These are phyloP conservation scores for Limnephilus marmoratus DNA, from an alignment of 2,888 invertebrate species.

Conservation along the genomic window DNA sequence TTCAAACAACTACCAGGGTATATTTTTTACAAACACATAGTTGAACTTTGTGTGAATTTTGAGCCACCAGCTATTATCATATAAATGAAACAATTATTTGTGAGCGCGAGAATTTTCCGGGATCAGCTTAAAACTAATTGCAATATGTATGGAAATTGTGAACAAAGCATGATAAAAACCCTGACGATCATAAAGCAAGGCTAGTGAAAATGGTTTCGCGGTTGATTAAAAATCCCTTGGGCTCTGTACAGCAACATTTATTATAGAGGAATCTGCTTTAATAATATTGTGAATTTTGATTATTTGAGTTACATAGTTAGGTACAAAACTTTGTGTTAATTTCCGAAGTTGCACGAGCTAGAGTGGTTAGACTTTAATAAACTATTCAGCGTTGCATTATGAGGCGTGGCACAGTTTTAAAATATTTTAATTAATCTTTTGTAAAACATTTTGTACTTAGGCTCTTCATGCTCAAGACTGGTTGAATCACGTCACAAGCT, in stretches of 20 bases:
- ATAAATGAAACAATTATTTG: conserved; percentile 28
- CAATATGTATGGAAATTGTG: background rate
- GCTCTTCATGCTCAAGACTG: no score
- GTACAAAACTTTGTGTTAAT: background rate
- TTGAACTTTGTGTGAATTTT: background rate
- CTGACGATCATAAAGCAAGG: background rate
- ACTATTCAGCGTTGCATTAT: background rate
- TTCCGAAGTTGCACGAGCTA: background rate
- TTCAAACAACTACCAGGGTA: background rate
- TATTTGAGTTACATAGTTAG: background rate
- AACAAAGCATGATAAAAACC: background rate
- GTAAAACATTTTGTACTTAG: no score
- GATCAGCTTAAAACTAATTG: conserved; percentile 13
- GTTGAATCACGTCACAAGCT: no score
- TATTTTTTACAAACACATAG: background rate
- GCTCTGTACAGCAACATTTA: background rate
- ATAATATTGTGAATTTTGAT: background rate
- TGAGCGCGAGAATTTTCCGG: background rate
- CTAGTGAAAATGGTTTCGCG: background rate
- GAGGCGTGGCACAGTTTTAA: background rate
- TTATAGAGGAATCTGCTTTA: background rate
- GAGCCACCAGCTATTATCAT: conserved; percentile 19
- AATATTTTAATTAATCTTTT: no score
- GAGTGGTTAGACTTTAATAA: background rate
- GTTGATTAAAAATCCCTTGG: background rate